phyloP scores from a whole-genome alignment of 2,888 invertebrate genomes.

The Augiades crinisus region DNA sequence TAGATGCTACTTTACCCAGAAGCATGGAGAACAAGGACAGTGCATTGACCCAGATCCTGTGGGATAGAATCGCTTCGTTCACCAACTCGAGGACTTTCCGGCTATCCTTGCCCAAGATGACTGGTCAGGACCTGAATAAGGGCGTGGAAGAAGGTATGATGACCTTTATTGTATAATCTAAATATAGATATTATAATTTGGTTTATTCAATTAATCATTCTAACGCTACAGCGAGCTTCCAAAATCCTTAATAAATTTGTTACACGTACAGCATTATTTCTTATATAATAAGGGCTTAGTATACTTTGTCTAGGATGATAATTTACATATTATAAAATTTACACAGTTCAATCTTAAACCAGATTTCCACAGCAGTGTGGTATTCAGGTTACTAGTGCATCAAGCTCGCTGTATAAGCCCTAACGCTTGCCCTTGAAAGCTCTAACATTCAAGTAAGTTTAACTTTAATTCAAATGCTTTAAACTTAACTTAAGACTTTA shows the following conservation, averaged over 20 bases:
- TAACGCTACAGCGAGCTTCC: no score
- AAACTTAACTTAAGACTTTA: no score
- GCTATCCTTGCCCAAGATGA: constrained; percentile 87
- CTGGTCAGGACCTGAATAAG: constrained; percentile 84
- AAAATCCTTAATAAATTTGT: no score
- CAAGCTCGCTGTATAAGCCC: constrained; percentile 16
- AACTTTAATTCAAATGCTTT: not conserved
- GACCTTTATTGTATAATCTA: not conserved
- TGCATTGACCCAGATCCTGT: constrained; percentile 84
- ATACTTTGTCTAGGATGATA: no score
- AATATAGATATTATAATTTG: not conserved
- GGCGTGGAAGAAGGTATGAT: constrained; percentile 88
- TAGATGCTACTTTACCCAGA: constrained; percentile 86
- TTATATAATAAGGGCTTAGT: no score
- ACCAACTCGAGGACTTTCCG: constrained; percentile 89
- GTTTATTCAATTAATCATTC: no score
- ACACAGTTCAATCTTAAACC: not conserved
- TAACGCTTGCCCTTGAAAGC: not conserved
- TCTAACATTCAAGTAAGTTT: not conserved
- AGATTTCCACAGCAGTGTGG: not conserved
- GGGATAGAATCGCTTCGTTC: constrained; percentile 86
- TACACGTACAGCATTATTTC: no score
- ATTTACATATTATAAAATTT: not conserved
- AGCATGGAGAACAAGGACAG: constrained; percentile 85
- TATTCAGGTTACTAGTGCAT: constrained; percentile 21